A percentile compares a stretch with the other conserved stretches of the same genome.
Evolutionary conservation across 92 coral and sea anemone genomes (phyloP).

Genomic region (Pocillopora grandis): DNA sequence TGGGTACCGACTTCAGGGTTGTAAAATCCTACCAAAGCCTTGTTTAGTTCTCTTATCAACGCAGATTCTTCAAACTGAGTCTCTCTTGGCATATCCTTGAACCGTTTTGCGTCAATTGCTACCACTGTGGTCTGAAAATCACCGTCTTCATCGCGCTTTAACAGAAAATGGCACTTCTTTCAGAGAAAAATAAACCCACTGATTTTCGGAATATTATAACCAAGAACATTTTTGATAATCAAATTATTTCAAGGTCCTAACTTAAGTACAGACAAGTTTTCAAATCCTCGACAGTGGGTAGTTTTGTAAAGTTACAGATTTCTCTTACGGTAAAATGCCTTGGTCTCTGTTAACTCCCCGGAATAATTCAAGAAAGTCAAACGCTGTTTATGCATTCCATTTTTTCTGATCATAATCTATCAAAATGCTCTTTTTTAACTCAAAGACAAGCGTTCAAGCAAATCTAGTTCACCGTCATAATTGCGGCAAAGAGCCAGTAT

Average conservation of each 20-base stretch:
- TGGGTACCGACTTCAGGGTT: constrained; percentile 55
- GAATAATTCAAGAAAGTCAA: too few relatives aligned
- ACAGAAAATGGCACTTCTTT: neutral
- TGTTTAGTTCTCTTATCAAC: constrained; percentile 67
- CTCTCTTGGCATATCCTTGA: constrained; percentile 40
- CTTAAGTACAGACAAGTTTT: too few relatives aligned
- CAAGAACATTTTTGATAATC: too few relatives aligned
- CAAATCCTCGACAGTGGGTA: too few relatives aligned
- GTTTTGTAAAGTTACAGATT: too few relatives aligned
- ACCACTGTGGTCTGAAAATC: constrained; percentile 63
- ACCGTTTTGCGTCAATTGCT: constrained; percentile 67
- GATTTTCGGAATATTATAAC: neutral
- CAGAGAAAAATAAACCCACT: neutral
- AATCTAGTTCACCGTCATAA: too few relatives aligned
- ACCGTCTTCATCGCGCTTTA: constrained; percentile 65
- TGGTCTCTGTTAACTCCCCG: neutral
- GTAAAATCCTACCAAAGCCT: constrained; percentile 72
- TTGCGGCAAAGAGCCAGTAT: too few relatives aligned
- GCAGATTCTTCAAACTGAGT: constrained; percentile 56
- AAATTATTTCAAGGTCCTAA: too few relatives aligned
- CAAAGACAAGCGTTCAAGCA: too few relatives aligned
- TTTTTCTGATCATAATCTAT: too few relatives aligned
- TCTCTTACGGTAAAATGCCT: neutral
- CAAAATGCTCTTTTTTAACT: too few relatives aligned
- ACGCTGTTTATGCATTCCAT: too few relatives aligned